These are phyloP conservation scores for Gobio occitaniae DNA, from an alignment of 2,797 vertebrate species.

Conservation along the genomic window DNA sequence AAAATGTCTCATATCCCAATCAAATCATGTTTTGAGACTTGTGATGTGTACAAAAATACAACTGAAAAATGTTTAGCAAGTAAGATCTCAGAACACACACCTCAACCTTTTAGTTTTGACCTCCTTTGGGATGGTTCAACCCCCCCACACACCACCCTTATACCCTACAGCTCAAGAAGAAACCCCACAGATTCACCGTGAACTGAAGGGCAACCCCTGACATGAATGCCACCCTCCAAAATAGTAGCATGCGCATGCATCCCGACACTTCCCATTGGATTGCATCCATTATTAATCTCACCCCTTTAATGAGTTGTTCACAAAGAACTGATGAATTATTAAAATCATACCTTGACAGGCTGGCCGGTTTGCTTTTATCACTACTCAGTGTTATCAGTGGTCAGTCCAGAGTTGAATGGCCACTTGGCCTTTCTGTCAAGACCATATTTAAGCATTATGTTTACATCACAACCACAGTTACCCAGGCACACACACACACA, in stretches of 20 bases:
- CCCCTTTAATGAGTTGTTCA: not conserved
- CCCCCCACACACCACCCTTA: not conserved
- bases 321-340: slow-evolving; percentile 61
- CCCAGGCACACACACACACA: slow-evolving; percentile 36
- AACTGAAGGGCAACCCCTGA: not conserved
- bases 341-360: slow-evolving; percentile 61
- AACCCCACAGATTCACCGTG: not conserved
- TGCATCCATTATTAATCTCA: slow-evolving; percentile 15
- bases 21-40: not conserved
- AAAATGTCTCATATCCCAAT: too few species aligned
- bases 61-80: not conserved
- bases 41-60: not conserved
- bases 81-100: not conserved
- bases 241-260: slow-evolving; percentile 3
- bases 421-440: slow-evolving; percentile 36
- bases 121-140: not conserved
- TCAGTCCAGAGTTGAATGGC: slow-evolving; percentile 13
- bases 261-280: not conserved
- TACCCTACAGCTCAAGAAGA: not conserved
- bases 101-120: not conserved
- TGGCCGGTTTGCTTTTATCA: slow-evolving; percentile 23
- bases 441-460: slow-evolving; percentile 60
- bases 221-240: not conserved
- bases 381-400: slow-evolving; percentile 30
- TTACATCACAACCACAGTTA: slow-evolving; percentile 15